A percentile compares a stretch with the other conserved stretches of the same genome.
Conservation (phyloP, 30 jellyfish, hydroid and myxozoan genomes). For the Hydractinia echinata region DNA sequence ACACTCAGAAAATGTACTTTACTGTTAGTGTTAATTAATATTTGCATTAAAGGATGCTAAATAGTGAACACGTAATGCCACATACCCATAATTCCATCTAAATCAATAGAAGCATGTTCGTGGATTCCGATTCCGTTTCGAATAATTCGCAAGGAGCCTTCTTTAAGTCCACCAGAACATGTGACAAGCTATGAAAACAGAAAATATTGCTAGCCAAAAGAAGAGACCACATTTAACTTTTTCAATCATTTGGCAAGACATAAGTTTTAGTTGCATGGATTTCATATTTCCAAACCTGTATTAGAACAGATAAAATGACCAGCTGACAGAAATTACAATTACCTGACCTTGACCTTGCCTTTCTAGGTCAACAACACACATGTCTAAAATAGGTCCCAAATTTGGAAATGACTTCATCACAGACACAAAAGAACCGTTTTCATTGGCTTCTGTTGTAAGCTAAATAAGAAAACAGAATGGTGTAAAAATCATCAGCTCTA, state of each 20-base stretch:
- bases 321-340: not conserved
- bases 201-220: not conserved
- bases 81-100: conserved; percentile 89
- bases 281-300: too few species aligned
- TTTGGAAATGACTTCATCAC: conserved; percentile 81
- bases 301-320: too few species aligned
- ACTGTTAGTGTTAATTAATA: too few species aligned
- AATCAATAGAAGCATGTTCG: conserved; percentile 85
- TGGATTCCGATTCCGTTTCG: conserved; percentile 91
- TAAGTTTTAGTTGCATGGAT: too few species aligned
- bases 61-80: too few species aligned
- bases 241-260: too few species aligned
- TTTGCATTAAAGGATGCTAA: too few species aligned
- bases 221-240: too few species aligned
- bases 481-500: too few species aligned
- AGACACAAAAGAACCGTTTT: conserved; percentile 68
- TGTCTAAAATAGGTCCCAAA: conserved; percentile 93
- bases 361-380: conserved; percentile 93
- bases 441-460: conserved; percentile 69
- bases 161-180: conserved; percentile 92
- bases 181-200: conserved; percentile 71
- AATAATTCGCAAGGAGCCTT: conserved; percentile 77
- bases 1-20: too few species aligned
- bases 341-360: conserved; percentile 97
- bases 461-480: not conserved